phyloP scores from a whole-genome alignment of 2,888 invertebrate species.

The Acrocyrtus sp. region DNA sequence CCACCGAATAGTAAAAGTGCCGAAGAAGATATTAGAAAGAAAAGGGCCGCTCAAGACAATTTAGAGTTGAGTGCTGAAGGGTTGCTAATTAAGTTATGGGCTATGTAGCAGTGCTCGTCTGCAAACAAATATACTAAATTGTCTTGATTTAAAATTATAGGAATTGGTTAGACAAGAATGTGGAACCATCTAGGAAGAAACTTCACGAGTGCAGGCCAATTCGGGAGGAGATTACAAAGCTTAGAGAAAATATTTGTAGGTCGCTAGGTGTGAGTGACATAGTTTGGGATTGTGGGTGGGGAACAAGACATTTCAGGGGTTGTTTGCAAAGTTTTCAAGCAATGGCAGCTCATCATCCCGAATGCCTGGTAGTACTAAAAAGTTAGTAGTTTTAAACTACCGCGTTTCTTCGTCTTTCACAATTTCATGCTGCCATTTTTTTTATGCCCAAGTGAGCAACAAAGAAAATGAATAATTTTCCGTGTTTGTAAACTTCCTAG shows the following conservation, averaged over 20 bases:
- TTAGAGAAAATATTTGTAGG: slow-evolving; percentile 73
- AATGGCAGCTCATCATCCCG: slow-evolving; percentile 79
- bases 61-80: slow-evolving; percentile 49
- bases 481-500: too few relatives aligned
- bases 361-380: slow-evolving; percentile 74
- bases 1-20: slow-evolving; percentile 31
- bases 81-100: too few relatives aligned
- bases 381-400: slow-evolving; percentile 58
- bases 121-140: too few relatives aligned
- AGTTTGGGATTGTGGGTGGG: slow-evolving; percentile 87
- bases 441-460: neutral
- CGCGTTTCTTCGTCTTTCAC: neutral
- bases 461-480: neutral
- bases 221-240: slow-evolving; percentile 78
- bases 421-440: neutral
- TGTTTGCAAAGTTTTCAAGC: slow-evolving; percentile 85
- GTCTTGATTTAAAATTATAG: too few relatives aligned
- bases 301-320: slow-evolving; percentile 88
- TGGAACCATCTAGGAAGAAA: slow-evolving; percentile 75
- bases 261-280: slow-evolving; percentile 72
- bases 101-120: too few relatives aligned
- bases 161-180: slow-evolving; percentile 80
- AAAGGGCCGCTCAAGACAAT: slow-evolving; percentile 39
- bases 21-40: slow-evolving; percentile 37
- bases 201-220: slow-evolving; percentile 75